phyloP scores from a whole-genome alignment of 2,888 invertebrate species.

The Yponomeuta plumbellus region DNA sequence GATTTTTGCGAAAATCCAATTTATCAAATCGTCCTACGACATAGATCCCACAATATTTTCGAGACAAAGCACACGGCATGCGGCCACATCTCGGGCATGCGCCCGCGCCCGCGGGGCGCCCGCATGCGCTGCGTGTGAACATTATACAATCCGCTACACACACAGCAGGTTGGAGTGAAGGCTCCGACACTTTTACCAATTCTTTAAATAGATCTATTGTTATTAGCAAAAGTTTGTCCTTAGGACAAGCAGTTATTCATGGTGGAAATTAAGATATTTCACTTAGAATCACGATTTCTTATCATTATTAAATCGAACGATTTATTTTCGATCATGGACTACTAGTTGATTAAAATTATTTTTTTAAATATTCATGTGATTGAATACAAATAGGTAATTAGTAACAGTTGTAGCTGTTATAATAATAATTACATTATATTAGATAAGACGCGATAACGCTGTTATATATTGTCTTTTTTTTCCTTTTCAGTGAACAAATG shows the following conservation, averaged over 20 bases:
- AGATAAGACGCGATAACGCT: no score
- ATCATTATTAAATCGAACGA: not conserved
- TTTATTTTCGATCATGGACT: not conserved
- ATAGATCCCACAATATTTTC: no score
- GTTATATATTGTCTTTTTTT: no score
- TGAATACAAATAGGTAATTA: no score
- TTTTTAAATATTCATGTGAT: no score
- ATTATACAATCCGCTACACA: not conserved
- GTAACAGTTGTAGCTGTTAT: not conserved
- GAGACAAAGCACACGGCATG: no score
- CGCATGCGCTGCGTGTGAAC: no score
- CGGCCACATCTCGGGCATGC: no score
- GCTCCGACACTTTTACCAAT: not conserved
- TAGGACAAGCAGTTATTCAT: not conserved
- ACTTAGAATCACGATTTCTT: not conserved
- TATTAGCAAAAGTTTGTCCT: not conserved
- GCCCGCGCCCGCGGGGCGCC: no score
- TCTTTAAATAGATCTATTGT: not conserved
- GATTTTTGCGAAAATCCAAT: no score
- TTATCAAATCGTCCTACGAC: no score
- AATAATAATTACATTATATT: not conserved
- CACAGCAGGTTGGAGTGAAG: not conserved
- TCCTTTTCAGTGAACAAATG: no score
- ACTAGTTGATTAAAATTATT: not conserved
- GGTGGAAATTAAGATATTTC: not conserved